Conservation (phyloP, 2,888 invertebrate genomes). For the Athrips mouffetella region DNA sequence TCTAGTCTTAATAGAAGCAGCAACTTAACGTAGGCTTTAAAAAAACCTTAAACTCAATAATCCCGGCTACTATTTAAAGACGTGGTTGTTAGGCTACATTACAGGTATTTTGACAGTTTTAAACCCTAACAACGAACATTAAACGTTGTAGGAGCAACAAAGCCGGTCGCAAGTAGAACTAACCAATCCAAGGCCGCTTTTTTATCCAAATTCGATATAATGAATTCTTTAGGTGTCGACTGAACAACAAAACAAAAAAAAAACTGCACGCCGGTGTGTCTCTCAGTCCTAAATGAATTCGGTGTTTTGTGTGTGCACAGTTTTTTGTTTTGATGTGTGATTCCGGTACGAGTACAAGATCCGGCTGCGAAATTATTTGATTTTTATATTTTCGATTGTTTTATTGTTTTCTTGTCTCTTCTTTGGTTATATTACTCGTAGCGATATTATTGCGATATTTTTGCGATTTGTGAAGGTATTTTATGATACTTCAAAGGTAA, state of each 20-base stretch:
- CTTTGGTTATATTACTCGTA: not conserved
- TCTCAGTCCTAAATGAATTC: constrained; percentile 33
- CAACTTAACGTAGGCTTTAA: too few species aligned
- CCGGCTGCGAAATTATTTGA: constrained; percentile 4
- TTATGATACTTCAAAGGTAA: too few species aligned
- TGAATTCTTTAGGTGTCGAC: constrained; percentile 36
- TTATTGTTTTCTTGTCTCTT: not conserved
- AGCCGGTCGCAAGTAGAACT: constrained; percentile 25
- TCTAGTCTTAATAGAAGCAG: too few species aligned
- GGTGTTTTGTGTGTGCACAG: not conserved
- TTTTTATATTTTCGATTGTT: not conserved
- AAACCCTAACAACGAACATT: too few species aligned
- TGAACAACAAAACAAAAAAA: constrained; percentile 29
- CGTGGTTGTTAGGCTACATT: too few species aligned
- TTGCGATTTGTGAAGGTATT: not conserved
- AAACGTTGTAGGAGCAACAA: not conserved
- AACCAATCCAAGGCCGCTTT: constrained; percentile 41
- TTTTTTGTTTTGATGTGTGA: constrained; percentile 4
- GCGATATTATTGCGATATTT: not conserved
- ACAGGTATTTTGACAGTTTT: too few species aligned
- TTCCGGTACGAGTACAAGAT: constrained; percentile 3
- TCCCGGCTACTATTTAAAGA: too few species aligned
- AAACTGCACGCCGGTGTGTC: constrained; percentile 25
- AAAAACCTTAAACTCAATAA: too few species aligned
- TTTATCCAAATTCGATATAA: constrained; percentile 56